Evolutionary conservation across 1,140 invertebrate species (phyloP), one percentile per base, ranked within the genome.

Genomic region (Triops cancriformis): DNA sequence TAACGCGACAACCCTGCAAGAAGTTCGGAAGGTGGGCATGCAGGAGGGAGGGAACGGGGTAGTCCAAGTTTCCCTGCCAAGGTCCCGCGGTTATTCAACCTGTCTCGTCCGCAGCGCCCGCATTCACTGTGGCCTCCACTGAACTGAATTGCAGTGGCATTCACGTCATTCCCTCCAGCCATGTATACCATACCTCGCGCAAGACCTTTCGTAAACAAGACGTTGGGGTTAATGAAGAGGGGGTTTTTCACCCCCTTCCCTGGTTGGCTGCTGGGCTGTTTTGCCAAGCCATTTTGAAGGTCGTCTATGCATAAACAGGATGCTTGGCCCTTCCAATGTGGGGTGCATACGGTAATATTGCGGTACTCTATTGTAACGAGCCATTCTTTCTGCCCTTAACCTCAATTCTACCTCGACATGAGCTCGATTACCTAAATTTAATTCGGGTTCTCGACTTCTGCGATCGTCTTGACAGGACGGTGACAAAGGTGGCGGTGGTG

Each of bases 361-460:
- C 31, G 31, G 31, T 37, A 37, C 7, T 37, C 2, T 37, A 37
- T 7, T 7, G 31, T 37, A 37, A 37, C 31, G 2, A 37, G n/a
- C 31, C 31, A 37, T 37, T 37, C 7, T 11, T 64, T n/a, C 14
- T n/a, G 18, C 51, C 51, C 23, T 64, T 64, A 18, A 18, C 51
- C 51, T 64, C 51, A 9, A 23, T 64, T 64, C 6, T 3, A 23
- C 18, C 51, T 64, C 9, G 23, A 64, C 5, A n/a, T 64, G 5
- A 14, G 6, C 51, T n/a, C 10, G 51, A 64, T 64, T 73, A 78
- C 77, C 77, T 73, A 78, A 74, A 78, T 78, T 73, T 37, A 78
- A 73, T 78, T 78, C 77, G 26, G 77, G 77, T 74, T 78, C 77
- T 26, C 77, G 77, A 73, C 73, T 64, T 41, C 77, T 26, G 4